A percentile compares a stretch with the other conserved stretches of the same genome.
phyloP scores from a whole-genome alignment of 2,797 vertebrate species.

The Limosa lapponica region DNA sequence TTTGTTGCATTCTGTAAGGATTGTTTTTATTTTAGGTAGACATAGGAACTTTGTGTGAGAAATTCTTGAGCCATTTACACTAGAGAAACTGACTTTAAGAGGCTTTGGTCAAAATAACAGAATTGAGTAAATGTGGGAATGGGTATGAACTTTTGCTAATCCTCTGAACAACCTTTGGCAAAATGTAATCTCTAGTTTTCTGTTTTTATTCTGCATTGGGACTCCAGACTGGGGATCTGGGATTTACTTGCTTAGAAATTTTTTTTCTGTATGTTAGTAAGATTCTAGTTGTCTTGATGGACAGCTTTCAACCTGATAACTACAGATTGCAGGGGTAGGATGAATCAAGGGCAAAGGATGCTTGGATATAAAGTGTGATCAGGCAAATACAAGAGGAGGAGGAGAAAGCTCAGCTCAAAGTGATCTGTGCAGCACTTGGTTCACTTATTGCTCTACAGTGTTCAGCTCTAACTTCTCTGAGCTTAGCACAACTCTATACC shows the following conservation, averaged over 20 bases:
- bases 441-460: not conserved
- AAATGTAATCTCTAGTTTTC: not conserved
- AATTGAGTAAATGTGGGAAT: not conserved
- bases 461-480: not conserved
- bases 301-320: not conserved
- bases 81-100: not conserved
- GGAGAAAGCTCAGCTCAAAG: not conserved
- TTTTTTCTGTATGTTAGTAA: not conserved
- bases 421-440: not conserved
- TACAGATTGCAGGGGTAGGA: not conserved
- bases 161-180: not conserved
- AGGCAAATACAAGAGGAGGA: not conserved
- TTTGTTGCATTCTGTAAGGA: not conserved
- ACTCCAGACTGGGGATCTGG: not conserved
- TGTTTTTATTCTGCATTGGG: not conserved
- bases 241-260: not conserved
- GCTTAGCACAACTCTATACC: not conserved
- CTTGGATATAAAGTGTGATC: not conserved
- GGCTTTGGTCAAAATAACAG: not conserved
- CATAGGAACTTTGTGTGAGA: not conserved
- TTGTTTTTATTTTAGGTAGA: not conserved
- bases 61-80: not conserved
- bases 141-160: not conserved
- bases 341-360: not conserved
- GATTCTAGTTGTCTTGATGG: not conserved